Evolutionary conservation across 2,797 vertebrate genomes (phyloP), one percentile per base, ranked within the genome.

Genomic region (Monodelphis domestica): DNA sequence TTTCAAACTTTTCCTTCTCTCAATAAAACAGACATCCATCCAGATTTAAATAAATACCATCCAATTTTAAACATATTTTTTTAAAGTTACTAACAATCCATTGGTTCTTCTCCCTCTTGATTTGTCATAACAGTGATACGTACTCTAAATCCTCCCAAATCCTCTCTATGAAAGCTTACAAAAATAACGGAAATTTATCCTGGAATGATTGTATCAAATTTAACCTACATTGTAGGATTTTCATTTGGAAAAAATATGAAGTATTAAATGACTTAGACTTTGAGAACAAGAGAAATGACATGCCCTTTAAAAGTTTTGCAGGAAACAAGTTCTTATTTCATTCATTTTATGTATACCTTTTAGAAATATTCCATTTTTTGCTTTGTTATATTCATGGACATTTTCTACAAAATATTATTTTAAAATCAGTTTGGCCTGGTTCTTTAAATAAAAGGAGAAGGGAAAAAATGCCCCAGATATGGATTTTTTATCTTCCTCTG

Each of bases 401-500:
- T 28, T 91, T 89, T 91, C 92, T 91, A 92, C 94, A 89, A 96
- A 96, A 95, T 93, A 89, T 70, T 90, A 95, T 89, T 95, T 97
- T 96, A 97, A 96, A 97, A 21, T 94, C 91, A 94, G 95, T 95
- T 97, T 94, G 95, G 96, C 94, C 63, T 29, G 0, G 94, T 97
- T 96, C 90, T 95, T 96, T 97, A 97, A 97, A 97, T 95, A 98
- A 97, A 97, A 92, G 97, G 96, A 95, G 96, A 97, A 89, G 89
- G 89, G 96, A 78, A 97, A 98, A 97, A 95, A 95, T 95, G 53
- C 88, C 97, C 88, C 95, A 94, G 89, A 96, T 93, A 96, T 97
- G 95, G 96, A 97, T 96, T 97, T n/a, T 45, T 96, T 96, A 97
- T 98, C 97, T 98, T 95, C 97, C 98, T 95, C 98, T 97, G 97